Conservation (phyloP, 2,888 invertebrate genomes). For the Ennomos erosarius region DNA sequence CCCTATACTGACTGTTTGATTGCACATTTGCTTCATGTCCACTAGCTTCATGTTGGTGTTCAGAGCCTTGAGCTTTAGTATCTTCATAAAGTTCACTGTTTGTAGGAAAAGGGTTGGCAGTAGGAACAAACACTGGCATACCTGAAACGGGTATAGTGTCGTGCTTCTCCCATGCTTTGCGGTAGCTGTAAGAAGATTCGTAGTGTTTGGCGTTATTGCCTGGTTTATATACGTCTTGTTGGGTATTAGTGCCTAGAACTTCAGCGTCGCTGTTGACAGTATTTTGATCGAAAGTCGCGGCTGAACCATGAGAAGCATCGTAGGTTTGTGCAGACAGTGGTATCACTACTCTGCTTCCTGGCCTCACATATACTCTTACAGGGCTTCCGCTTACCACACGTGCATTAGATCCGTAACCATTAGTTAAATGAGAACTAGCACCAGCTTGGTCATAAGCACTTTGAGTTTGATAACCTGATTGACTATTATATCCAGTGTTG, state of each 20-base stretch:
- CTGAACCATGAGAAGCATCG: constrained; percentile 43
- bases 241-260: constrained; percentile 47
- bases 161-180: constrained; percentile 79
- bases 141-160: constrained; percentile 53
- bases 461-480: constrained; percentile 55
- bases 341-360: constrained; percentile 64
- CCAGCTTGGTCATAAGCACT: constrained; percentile 45
- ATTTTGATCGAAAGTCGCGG: constrained; percentile 54
- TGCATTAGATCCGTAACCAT: constrained; percentile 48
- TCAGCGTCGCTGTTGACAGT: constrained; percentile 63
- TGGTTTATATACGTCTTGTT: constrained; percentile 49
- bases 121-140: constrained; percentile 49
- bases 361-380: constrained; percentile 64
- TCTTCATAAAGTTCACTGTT: constrained; percentile 70
- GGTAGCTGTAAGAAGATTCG: constrained; percentile 74
- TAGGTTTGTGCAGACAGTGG: constrained; percentile 65
- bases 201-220: constrained; percentile 60
- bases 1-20: constrained; percentile 44
- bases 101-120: constrained; percentile 54
- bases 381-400: constrained; percentile 58
- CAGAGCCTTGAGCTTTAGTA: constrained; percentile 45
- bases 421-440: constrained; percentile 46
- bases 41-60: constrained; percentile 42
- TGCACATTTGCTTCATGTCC: constrained; percentile 48
- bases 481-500: constrained; percentile 52